Evolutionary conservation across 2,113 vertebrate genomes (phyloP), one percentile per base, ranked within the genome.

Genomic region (Strix uralensis): DNA sequence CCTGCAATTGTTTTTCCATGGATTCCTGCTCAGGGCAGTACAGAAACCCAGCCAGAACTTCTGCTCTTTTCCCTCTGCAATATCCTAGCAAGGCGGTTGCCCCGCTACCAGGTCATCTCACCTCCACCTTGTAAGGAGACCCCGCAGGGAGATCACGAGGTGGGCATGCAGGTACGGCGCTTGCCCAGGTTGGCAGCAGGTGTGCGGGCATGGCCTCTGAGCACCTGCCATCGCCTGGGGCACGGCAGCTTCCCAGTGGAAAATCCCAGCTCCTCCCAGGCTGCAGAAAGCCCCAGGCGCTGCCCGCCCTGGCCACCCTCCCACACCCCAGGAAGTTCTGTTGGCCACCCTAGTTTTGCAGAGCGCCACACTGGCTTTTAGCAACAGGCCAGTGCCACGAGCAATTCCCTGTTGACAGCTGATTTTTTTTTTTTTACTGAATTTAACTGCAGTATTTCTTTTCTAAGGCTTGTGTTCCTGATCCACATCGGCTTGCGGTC

Each of bases 1-100:
- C 96, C 94, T 90, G 74, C 85, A 85, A 96, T 97, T 97, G 96
- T 97, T 97, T 96, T 93, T 77, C 74, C 59, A 61, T 34, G 66
- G 87, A 91, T 93, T 96, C 78, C 88, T 77, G 81, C 52, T 70
- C 2, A 3, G 72, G 81, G 62, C 77, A 84, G 83, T 29, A 54
- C 38, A 54, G 34, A 90, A 88, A 30, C 23, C 4, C 55, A 78
- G 63, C 59, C 81, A 75, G n/a, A 42, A 42, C 38, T 81, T 55
- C 55, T 86, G 63, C 46, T 30, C 47, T 81, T 59, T 70, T 65
- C 13, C 70, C 23, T 29, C 38, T 77, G 44, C 47, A 23, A 7
- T 66, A 66, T 26, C 63, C 58, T 4, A 58, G 58, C 46, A 36
- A 62, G 63, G 27, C 14, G 2, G 42, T 32, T 44, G 55, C 40